Evolutionary conservation across 2,797 vertebrate genomes (phyloP), one percentile per base, ranked within the genome.

Genomic region (Syngnathus acus): DNA sequence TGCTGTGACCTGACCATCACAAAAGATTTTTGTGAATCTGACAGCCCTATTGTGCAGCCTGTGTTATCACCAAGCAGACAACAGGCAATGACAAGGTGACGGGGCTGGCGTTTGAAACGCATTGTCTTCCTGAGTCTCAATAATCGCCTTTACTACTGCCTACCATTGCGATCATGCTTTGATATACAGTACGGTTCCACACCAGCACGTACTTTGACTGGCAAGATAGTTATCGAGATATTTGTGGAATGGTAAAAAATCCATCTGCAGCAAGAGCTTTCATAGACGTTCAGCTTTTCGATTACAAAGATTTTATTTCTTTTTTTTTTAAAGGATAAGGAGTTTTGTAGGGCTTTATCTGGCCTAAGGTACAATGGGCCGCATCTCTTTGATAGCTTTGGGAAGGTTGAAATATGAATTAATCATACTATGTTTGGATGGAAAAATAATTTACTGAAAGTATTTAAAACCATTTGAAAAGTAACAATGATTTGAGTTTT

Each of bases 261-360:
- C 77, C 88, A 82, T 73, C 70, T 86, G 83, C 69, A 75, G 77
- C 80, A 64, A 67, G 37, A 76, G 77, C 83, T 80, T 78, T 77
- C 70, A 86, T 71, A 65, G 69, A 83, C 82, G 74, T 85, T 82
- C 78, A 78, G 76, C 71, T 81, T 76, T 72, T 77, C 77, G 80
- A 86, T 89, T 84, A 85, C 88, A 88, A 87, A 87, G 81, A 80
- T 75, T 64, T 70, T 75, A 80, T 84, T 82, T 81, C 68, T 72
- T 39, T 4, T 59, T 39, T 59, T 59, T 57, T 16, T 59, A 9
- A 10, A 9, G 17, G 37, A 39, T 10, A 17, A 39, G 37, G 8
- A 39, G 37, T 37, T 4, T 21, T 14, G 32, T 38, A 51, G n/a
- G 50, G 14, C 3, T 37, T 17, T 38, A 32, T 37, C n/a, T 61